Conservation (phyloP, 2,888 invertebrate species). For the Drosophila villosipedis region DNA sequence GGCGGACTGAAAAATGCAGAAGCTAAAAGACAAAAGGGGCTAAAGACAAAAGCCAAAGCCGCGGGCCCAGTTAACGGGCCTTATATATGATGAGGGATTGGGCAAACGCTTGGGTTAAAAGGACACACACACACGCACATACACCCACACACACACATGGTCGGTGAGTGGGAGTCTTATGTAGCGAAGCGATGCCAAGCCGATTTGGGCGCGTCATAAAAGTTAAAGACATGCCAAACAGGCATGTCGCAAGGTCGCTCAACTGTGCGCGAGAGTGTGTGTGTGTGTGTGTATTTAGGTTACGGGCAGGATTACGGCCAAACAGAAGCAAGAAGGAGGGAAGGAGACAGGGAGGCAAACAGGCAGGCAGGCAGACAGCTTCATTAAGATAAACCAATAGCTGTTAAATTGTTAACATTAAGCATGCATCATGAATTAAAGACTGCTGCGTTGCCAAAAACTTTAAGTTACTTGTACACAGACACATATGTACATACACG, state of each 20-base stretch:
- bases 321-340: constrained; percentile 30
- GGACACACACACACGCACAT: neutral
- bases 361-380: constrained; percentile 70
- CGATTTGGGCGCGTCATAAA: constrained; percentile 76
- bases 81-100: constrained; percentile 53
- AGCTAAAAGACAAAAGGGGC: constrained; percentile 54
- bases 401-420: constrained; percentile 81
- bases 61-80: constrained; percentile 45
- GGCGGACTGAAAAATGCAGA: constrained; percentile 73
- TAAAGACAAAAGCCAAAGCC: constrained; percentile 40
- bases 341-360: neutral
- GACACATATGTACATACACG: constrained; percentile 13
- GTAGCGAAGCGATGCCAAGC: constrained; percentile 62
- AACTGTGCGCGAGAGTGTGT: constrained; percentile 42
- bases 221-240: constrained; percentile 73
- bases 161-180: constrained; percentile 25
- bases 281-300: constrained; percentile 60
- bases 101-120: constrained; percentile 23
- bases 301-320: constrained; percentile 36
- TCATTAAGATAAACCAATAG: constrained; percentile 81
- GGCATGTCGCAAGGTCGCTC: constrained; percentile 56
- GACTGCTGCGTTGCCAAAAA: constrained; percentile 55
- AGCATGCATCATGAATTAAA: constrained; percentile 79
- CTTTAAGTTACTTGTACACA: constrained; percentile 53
- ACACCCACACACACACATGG: neutral